phyloP scores from a whole-genome alignment of 2,888 invertebrate species.

The Drosophila fungiperda region DNA sequence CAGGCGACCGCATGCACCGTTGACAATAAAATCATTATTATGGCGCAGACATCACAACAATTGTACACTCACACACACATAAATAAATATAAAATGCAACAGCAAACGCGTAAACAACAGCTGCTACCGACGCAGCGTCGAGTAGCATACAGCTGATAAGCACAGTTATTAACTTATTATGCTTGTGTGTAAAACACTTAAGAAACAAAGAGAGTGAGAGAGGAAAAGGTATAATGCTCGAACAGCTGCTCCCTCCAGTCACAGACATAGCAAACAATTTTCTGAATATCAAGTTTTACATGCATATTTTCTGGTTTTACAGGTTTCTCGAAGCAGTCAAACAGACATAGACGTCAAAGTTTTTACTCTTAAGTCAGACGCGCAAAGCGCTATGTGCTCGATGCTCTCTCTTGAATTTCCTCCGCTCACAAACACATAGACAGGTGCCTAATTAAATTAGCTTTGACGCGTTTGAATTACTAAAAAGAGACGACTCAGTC shows the following conservation, averaged over 20 bases:
- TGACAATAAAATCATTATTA: slow-evolving; percentile 31
- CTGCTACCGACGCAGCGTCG: slow-evolving; percentile 45
- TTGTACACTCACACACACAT: slow-evolving; percentile 7
- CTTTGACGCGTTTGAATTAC: slow-evolving; percentile 66
- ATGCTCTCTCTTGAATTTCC: slow-evolving; percentile 1
- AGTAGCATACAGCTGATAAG: slow-evolving; percentile 72
- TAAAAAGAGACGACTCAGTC: slow-evolving; percentile 52
- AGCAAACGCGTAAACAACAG: slow-evolving; percentile 47
- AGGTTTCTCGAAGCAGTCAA: slow-evolving; percentile 48
- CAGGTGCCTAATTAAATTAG: slow-evolving; percentile 78
- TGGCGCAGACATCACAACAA: slow-evolving; percentile 26
- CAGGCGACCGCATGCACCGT: slow-evolving; percentile 1
- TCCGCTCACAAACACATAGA: slow-evolving; percentile 21
- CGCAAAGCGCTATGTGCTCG: slow-evolving; percentile 34
- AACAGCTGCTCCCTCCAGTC: slow-evolving; percentile 52
- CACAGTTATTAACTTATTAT: slow-evolving; percentile 50
- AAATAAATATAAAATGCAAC: slow-evolving; percentile 22
- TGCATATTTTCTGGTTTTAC: slow-evolving; percentile 68
- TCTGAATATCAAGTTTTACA: slow-evolving; percentile 58
- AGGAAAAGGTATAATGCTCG: slow-evolving; percentile 5
- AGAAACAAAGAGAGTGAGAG: slow-evolving; percentile 8
- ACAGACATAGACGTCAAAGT: slow-evolving; percentile 38
- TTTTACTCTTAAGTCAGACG: slow-evolving; percentile 60
- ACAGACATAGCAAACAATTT: slow-evolving; percentile 42
- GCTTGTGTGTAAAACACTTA: slow-evolving; percentile 11